Base-by-base conservation (phyloP, 2,113 vertebrate genomes). In the Ptyas mucosa region DNA sequence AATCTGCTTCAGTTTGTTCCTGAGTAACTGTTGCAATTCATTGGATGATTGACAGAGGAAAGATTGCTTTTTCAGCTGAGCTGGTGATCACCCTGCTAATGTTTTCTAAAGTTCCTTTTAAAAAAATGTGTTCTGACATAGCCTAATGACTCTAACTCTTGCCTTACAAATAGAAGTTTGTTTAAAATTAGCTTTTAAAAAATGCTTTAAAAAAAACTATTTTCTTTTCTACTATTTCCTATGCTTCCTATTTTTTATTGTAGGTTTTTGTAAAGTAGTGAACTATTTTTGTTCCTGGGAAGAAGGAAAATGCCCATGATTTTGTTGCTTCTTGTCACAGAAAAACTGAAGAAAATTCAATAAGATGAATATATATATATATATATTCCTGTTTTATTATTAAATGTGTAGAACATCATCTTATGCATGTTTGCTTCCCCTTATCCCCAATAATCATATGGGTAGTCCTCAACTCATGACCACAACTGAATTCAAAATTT, bases 271-370 rank as follows among this genome's bases (percentile, higher is more conserved):
- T 75, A 34, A 75, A 75, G 64, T 15, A 43, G 39, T 39, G 6
- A n/a, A 34, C 23, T 93, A 1, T 87, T 87, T 85, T 88, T 49
- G 85, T 34, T 91, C 89, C 51, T 0, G 0, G 87, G 64, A 18
- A n/a, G 90, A 39, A 26, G 90, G 94, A 87, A 92, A 94, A 93
- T 1, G 29, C 34, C 91, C 92, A 91, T 23, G n/a, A 86, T 93
- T 29, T n/a, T 8, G 5, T 39, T 93, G 89, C 12, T 14, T 52
- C 29, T 46, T 24, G 29, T 18, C 88, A 39, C 87, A 85, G 87
- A 85, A 52, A 29, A 49, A 0, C 89, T 46, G 34, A 85, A 14
- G 69, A 91, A 93, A 91, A 91, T 61, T 26, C 2, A 23, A 0
- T 88, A 75, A 54, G 23, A 75, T 85, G 89, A 85, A 57, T 0